Conservation (phyloP, 2,113 vertebrate species). For the Pungitius pungitius region DNA sequence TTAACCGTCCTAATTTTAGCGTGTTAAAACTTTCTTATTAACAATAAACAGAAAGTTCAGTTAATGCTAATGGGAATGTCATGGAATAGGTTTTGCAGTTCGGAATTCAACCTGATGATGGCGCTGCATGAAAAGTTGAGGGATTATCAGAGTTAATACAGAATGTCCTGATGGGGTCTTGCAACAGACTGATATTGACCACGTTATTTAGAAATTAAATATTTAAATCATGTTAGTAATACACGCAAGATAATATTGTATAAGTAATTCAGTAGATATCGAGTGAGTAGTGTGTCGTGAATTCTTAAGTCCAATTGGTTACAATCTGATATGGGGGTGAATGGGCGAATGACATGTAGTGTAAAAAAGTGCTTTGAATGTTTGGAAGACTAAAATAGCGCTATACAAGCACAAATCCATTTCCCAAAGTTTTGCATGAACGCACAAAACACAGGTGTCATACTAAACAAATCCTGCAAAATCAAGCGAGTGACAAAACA, state of each 20-base stretch:
- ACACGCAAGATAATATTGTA: not conserved
- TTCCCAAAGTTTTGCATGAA: not conserved
- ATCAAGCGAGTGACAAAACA: conserved; percentile 14
- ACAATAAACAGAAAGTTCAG: not conserved
- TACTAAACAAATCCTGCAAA: not conserved
- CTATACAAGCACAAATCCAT: not conserved
- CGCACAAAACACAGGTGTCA: not conserved
- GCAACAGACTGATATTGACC: not conserved
- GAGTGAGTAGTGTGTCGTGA: not conserved
- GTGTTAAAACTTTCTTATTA: not conserved
- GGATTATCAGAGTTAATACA: not conserved
- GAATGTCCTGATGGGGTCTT: not conserved
- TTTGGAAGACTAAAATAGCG: not conserved
- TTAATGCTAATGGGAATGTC: not conserved
- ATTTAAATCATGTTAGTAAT: not conserved
- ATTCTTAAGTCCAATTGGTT: not conserved
- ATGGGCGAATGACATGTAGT: not conserved
- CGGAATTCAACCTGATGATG: not conserved
- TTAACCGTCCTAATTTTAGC: not conserved
- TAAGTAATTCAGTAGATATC: not conserved
- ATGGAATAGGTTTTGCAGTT: not conserved
- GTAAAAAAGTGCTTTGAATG: not conserved
- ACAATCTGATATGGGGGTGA: not conserved
- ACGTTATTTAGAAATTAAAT: not conserved
- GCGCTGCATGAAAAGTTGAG: not conserved